These are phyloP conservation scores for Pyxicephalus adspersus DNA, from an alignment of 2,113 vertebrate genomes.

Conservation along the genomic window DNA sequence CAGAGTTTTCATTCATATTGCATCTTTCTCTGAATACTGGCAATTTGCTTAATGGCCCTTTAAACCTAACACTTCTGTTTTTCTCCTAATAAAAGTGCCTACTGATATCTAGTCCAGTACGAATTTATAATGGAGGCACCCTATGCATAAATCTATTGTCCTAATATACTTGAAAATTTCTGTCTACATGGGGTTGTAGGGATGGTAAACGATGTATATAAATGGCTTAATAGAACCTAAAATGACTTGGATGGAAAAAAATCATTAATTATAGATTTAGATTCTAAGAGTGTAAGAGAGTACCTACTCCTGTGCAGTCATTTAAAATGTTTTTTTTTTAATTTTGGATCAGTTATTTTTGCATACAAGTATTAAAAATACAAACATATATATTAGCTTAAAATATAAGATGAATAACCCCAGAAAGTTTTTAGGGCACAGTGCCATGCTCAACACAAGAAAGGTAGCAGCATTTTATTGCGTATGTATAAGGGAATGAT, in stretches of 20 bases:
- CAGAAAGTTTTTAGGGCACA: too few species aligned
- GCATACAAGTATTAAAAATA: too few species aligned
- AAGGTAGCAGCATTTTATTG: too few species aligned
- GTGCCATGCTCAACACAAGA: too few species aligned
- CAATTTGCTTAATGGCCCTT: slow-evolving; percentile 50
- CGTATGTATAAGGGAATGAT: too few species aligned
- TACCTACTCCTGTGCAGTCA: slow-evolving; percentile 3
- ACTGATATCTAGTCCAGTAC: slow-evolving; percentile 44
- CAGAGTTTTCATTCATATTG: slow-evolving; percentile 43
- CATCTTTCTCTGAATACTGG: slow-evolving; percentile 44
- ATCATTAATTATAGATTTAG: slow-evolving; percentile 32
- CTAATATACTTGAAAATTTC: slow-evolving; percentile 35
- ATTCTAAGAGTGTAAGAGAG: neutral
- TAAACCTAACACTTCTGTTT: slow-evolving; percentile 40
- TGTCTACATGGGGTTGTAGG: slow-evolving; percentile 10
- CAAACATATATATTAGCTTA: too few species aligned
- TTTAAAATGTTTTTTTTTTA: slow-evolving; percentile 1
- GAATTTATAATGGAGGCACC: slow-evolving; percentile 49
- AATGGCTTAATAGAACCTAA: slow-evolving; percentile 22
- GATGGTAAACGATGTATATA: slow-evolving; percentile 27
- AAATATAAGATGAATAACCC: too few species aligned
- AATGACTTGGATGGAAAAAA: slow-evolving; percentile 16
- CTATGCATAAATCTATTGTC: slow-evolving; percentile 43
- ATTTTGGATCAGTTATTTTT: neutral
- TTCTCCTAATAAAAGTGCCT: slow-evolving; percentile 49